Evolutionary conservation across 1,140 invertebrate genomes (phyloP), one percentile per base, ranked within the genome.

Genomic region (Helicorthomorpha holstii): DNA sequence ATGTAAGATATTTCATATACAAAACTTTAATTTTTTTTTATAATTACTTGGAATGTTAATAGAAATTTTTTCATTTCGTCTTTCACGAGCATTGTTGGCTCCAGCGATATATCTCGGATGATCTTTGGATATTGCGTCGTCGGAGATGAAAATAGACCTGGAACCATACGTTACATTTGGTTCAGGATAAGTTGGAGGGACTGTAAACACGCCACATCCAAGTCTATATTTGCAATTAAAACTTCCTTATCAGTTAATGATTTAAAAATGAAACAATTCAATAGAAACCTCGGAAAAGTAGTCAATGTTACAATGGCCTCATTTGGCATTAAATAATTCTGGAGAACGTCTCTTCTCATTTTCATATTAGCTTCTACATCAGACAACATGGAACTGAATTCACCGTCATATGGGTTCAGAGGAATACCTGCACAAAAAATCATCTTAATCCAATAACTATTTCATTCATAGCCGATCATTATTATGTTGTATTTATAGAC

Each of bases 341-440:
- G 73, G 0, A 88, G 88, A 73, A 97, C 91, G 54, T 88, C 77
- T 56, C 95, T 73, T 55, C 93, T 76, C 57, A 82, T 78, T 49
- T 74, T 81, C 96, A 99, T 99, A 68, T 97, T 98, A 1, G 86
- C 83, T 68, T 99, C 95, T 3, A 99, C 93, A 53, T n/a, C 93
- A 78, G 67, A 98, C 98, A 64, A 98, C 96, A 72, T 97, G 89
- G 3, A 89, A 88, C 58, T 72, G 14, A 94, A 70, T 1, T 90
- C 87, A 26, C 88, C n/a, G n/a, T n/a, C 88, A 62, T 91, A 91
- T 0, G 95, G 95, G 63, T 87, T 82, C 7, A 95, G 95, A 19
- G 96, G 96, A 1, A 94, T 98, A n/a, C 95, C n/a, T n/a, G n/a
- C n/a, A n/a, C n/a, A n/a, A n/a, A n/a, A n/a, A n/a, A n/a, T n/a